Evolutionary conservation across 2,888 invertebrate species (phyloP).

Genomic region (Drosophila helvetica): DNA sequence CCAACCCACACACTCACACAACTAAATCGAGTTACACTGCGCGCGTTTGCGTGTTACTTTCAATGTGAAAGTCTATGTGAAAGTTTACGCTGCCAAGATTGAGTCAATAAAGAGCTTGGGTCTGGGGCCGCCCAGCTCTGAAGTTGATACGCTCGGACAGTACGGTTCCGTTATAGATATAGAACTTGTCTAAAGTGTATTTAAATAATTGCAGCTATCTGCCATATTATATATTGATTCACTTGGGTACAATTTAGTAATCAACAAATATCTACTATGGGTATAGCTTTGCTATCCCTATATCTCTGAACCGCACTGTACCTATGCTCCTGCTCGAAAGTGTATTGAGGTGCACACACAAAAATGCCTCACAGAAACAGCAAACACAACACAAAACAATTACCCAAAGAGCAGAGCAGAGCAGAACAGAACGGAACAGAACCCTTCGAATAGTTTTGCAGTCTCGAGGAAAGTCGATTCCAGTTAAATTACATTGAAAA

Average conservation of each 20-base stretch:
- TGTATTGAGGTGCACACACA: conserved; percentile 44
- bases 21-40: conserved; percentile 68
- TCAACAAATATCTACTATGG: neutral
- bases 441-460: conserved; percentile 44
- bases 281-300: neutral
- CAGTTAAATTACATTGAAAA: conserved; percentile 77
- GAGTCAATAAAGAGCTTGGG: conserved; percentile 77
- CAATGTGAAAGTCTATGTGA: conserved; percentile 56
- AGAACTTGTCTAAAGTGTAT: conserved; percentile 13
- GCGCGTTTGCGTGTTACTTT: conserved; percentile 53
- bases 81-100: conserved; percentile 73
- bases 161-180: neutral
- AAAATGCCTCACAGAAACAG: conserved; percentile 13
- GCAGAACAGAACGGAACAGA: neutral
- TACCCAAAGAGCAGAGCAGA: conserved; percentile 12
- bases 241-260: neutral
- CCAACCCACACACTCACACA: conserved; percentile 29
- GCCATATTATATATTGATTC: too few species aligned
- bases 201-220: conserved; percentile 25
- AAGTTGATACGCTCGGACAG: conserved; percentile 68
- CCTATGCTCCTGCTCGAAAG: conserved; percentile 1
- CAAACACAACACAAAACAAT: conserved; percentile 9
- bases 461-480: conserved; percentile 56
- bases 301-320: conserved; percentile 40
- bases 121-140: conserved; percentile 48